Conservation (phyloP, 2,888 invertebrate genomes). For the Brachynemurus nebulosus region DNA sequence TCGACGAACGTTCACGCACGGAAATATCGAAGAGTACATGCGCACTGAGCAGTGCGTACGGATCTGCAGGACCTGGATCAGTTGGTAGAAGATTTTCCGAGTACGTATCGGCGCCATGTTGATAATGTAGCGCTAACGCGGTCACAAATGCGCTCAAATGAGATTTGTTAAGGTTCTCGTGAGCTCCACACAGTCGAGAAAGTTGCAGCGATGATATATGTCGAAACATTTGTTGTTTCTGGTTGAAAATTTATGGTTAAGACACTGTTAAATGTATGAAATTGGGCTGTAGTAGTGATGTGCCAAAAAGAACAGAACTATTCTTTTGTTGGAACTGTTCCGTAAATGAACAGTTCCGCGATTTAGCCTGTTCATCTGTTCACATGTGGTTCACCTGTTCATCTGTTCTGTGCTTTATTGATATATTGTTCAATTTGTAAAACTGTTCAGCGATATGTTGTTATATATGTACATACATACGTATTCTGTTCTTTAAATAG, state of each 20-base stretch:
- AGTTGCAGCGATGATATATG: constrained; percentile 69
- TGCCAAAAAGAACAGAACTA: no score
- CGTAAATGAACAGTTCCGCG: no score
- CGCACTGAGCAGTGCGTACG: constrained; percentile 65
- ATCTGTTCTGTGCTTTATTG: no score
- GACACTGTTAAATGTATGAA: neutral
- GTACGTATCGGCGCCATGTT: constrained; percentile 41
- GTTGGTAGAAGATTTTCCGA: constrained; percentile 46
- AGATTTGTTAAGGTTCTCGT: constrained; percentile 39
- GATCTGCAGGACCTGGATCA: constrained; percentile 63
- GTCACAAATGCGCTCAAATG: constrained; percentile 43
- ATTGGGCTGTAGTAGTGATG: no score
- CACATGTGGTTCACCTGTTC: no score
- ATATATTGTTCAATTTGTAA: no score
- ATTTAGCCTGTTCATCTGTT: no score
- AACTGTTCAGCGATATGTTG: no score
- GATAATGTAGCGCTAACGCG: constrained; percentile 49
- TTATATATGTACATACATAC: no score
- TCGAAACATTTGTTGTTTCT: constrained; percentile 65
- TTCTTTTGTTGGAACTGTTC: no score
- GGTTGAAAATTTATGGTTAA: constrained; percentile 22
- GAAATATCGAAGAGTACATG: constrained; percentile 50
- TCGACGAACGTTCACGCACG: constrained; percentile 35
- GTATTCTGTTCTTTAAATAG: no score
- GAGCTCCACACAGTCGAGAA: constrained; percentile 55